These are phyloP conservation scores for Neuroscelio doddi DNA, from an alignment of 2,888 invertebrate species.

Conservation along the genomic window DNA sequence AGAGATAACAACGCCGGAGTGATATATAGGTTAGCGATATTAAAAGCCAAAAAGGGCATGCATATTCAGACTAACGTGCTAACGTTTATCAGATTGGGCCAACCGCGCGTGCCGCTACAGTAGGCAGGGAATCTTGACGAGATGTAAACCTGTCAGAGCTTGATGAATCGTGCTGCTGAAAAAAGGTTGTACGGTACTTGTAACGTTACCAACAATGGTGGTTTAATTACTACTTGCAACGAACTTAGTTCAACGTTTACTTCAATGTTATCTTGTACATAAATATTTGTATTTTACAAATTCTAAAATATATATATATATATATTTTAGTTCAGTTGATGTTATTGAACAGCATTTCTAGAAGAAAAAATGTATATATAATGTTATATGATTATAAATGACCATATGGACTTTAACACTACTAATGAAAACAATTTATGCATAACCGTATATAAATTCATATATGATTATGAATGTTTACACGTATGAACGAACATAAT, in stretches of 20 bases:
- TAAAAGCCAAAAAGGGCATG: constrained; percentile 64
- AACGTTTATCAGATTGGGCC: constrained; percentile 65
- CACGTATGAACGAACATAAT: too few relatives aligned
- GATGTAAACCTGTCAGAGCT: constrained; percentile 66
- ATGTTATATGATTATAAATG: too few relatives aligned
- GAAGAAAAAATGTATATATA: too few relatives aligned
- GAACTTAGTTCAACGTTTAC: constrained; percentile 55
- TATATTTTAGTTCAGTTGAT: too few relatives aligned
- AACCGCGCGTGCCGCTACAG: constrained; percentile 51
- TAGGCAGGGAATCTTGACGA: constrained; percentile 61
- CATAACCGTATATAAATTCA: too few relatives aligned
- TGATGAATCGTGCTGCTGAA: constrained; percentile 64
- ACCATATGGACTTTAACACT: too few relatives aligned
- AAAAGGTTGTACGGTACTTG: constrained; percentile 51
- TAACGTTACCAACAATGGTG: constrained; percentile 25
- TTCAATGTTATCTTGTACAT: constrained; percentile 16
- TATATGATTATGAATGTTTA: too few relatives aligned
- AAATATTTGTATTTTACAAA: constrained; percentile 14
- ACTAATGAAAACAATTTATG: too few relatives aligned
- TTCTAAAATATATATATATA: background rate
- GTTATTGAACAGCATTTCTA: too few relatives aligned
- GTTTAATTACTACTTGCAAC: constrained; percentile 66
- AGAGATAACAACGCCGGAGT: too few relatives aligned
- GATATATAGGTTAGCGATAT: constrained; percentile 63
- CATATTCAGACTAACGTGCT: constrained; percentile 64